Evolutionary conservation across 1,140 invertebrate species (phyloP).

Genomic region (Pseudomyrmex cubaensis): DNA sequence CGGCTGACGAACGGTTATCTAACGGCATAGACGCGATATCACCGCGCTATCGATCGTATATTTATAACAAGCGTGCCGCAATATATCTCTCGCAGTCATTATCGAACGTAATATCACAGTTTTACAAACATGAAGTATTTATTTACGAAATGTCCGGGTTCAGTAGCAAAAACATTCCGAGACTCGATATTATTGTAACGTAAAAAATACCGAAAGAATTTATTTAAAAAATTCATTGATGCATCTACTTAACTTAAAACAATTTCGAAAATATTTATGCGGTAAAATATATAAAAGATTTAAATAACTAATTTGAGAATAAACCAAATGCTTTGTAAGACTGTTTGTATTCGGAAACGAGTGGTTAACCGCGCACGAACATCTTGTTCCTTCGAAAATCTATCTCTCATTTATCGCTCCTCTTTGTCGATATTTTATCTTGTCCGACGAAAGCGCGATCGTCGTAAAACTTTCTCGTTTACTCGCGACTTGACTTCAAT

Average conservation of each 20-base stretch:
- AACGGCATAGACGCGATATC: constrained; percentile 1
- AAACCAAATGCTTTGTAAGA: neutral
- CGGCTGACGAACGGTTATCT: neutral
- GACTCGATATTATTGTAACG: too few species aligned
- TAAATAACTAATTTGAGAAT: neutral
- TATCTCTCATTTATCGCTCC: neutral
- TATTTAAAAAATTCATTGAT: too few species aligned
- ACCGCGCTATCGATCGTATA: constrained; percentile 14
- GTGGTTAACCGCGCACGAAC: neutral
- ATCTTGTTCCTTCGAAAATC: neutral
- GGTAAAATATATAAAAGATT: too few species aligned
- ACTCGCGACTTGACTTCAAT: constrained; percentile 35
- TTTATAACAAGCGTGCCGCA: constrained; percentile 25
- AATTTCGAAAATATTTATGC: too few species aligned
- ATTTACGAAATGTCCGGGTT: neutral
- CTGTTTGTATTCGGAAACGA: neutral
- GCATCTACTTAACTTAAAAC: too few species aligned
- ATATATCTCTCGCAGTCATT: constrained; percentile 17
- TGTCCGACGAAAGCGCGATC: neutral
- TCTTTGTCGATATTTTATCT: neutral
- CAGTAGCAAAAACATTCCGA: neutral
- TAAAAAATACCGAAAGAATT: too few species aligned
- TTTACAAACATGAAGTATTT: constrained; percentile 24
- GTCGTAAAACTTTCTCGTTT: neutral
- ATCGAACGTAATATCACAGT: constrained; percentile 1